Base-by-base conservation (phyloP, 1,140 invertebrate species). In the Hypsibius dujardini region DNA sequence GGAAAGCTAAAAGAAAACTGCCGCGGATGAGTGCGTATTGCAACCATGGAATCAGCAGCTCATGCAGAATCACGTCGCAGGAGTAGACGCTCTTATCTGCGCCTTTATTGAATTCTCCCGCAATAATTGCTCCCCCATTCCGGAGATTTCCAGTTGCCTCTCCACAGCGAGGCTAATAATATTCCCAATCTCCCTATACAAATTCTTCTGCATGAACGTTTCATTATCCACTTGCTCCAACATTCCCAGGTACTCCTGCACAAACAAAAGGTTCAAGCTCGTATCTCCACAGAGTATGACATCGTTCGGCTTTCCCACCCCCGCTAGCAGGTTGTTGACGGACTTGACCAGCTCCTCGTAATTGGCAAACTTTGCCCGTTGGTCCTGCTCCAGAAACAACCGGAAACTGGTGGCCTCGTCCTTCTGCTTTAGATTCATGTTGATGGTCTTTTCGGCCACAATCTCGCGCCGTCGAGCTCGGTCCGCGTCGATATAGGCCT, bases 401-500 rank as follows among this genome's bases (percentile, higher is more conserved):
- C 62, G 62, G 62, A 67, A 67, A 42, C 62, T 67, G 62, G 42
- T 42, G 12, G 62, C 62, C 42, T 67, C 62, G 3, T 67, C 62
- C 62, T 67, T 67, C 62, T 67, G 62, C 42, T 67, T 67, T 3
- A 0, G 62, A 67, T 67, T 67, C 62, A 67, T 67, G 42, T 12
- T 45, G 62, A 67, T 67, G 12, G 62, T 67, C 62, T 67, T 67
- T 12, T 67, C 62, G 42, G 62, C 62, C 12, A 67, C 62, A 45
- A 67, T 67, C 62, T 67, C 12, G 3, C 42, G 12, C 12, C 62
- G 62, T 45, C 45, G 62, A 12, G 62, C 62, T 42, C 62, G 62
- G 62, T 67, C 62, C 12, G 62, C 62, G 42, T 67, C 62, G 62
- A 67, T 67, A 42, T 67, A 67, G 42, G 62, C 62, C 62, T 67